These are phyloP conservation scores for Spatulosminthurus flaviceps DNA, from an alignment of 2,888 invertebrate species.

Conservation along the genomic window DNA sequence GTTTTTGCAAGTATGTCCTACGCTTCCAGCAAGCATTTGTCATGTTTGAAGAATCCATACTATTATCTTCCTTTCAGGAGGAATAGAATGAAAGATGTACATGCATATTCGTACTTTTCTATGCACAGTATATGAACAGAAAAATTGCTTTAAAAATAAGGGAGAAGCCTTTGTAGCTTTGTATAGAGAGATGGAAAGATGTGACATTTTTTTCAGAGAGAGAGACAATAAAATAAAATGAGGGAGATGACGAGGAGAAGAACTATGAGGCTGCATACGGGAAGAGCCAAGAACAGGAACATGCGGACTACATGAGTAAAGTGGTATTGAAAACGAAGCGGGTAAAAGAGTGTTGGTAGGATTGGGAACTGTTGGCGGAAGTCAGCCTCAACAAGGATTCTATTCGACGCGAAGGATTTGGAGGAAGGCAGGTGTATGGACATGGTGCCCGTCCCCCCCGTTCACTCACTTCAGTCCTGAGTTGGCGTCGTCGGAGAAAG, in stretches of 20 bases:
- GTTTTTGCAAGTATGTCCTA: neutral
- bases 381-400: conserved; percentile 18
- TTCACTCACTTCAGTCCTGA: conserved; percentile 38
- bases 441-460: conserved; percentile 10
- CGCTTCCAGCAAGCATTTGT: neutral
- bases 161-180: too few relatives aligned
- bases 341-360: conserved; percentile 14
- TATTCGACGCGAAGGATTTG: conserved; percentile 13
- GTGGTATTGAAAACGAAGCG: conserved; percentile 8
- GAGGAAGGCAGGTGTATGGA: conserved; percentile 18
- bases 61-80: too few relatives aligned
- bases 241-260: neutral
- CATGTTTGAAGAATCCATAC: too few relatives aligned
- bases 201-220: too few relatives aligned
- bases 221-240: too few relatives aligned
- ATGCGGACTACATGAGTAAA: conserved; percentile 1
- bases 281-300: neutral
- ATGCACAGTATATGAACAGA: neutral
- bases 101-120: neutral
- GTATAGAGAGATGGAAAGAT: too few relatives aligned
- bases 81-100: neutral
- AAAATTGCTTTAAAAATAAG: too few relatives aligned
- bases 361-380: conserved; percentile 18
- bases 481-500: conserved; percentile 62
- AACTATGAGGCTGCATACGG: neutral